Conservation (phyloP, 2,113 vertebrate genomes). For the Mormyrus iriodes region DNA sequence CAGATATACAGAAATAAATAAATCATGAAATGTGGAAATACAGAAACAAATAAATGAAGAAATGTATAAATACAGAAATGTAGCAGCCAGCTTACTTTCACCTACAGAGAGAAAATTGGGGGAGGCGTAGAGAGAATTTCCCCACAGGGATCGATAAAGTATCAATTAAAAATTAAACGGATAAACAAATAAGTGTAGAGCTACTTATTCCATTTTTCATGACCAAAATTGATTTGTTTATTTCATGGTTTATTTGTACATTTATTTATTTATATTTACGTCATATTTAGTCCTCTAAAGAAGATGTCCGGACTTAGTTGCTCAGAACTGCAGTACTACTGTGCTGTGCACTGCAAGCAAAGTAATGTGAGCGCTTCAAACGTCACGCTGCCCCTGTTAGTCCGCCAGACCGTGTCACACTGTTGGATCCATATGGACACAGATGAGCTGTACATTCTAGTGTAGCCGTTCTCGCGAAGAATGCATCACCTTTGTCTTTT, state of each 20-base stretch:
- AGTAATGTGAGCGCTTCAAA: neutral
- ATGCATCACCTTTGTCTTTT: neutral
- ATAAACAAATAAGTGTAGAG: neutral
- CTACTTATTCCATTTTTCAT: neutral
- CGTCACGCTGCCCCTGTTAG: neutral
- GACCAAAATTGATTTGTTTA: neutral
- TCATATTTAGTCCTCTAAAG: neutral
- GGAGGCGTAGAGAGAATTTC: no score
- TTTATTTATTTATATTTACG: neutral
- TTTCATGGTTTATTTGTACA: neutral
- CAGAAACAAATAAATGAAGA: neutral
- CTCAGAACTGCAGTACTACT: neutral
- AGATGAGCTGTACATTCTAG: neutral
- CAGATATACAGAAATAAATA: neutral
- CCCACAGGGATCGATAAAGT: no score
- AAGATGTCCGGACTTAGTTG: neutral
- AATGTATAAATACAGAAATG: no score
- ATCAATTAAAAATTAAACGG: no score
- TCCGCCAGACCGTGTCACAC: neutral
- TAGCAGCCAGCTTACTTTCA: no score
- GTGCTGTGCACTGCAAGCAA: neutral
- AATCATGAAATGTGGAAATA: neutral
- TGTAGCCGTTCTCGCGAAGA: neutral
- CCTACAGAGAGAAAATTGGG: no score
- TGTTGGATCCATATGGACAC: neutral